phyloP scores from a whole-genome alignment of 2,113 vertebrate species.

The rabbit (Oryctolagus cuniculus) region DNA sequence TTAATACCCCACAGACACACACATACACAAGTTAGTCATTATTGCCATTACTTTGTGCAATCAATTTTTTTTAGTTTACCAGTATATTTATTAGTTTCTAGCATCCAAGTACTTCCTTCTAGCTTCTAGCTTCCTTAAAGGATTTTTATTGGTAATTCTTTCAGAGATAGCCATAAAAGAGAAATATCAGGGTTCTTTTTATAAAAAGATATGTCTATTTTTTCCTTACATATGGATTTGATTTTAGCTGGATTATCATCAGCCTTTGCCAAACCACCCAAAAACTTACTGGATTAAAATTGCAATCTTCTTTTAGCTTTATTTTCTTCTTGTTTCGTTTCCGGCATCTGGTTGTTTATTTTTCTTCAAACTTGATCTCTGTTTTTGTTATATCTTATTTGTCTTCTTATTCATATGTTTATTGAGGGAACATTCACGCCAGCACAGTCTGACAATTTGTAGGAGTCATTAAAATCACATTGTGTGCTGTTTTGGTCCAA shows the following conservation, averaged over 20 bases:
- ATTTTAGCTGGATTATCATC: not conserved
- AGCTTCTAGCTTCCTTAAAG: not conserved
- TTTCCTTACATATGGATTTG: not conserved
- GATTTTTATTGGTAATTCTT: not conserved
- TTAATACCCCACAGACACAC: not conserved
- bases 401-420: not conserved
- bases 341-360: not conserved
- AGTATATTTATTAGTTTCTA: constrained; percentile 19
- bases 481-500: not conserved
- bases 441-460: not conserved
- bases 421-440: not conserved
- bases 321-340: not conserved
- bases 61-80: not conserved
- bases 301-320: not conserved
- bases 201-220: not conserved
- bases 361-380: not conserved
- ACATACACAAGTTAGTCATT: not conserved
- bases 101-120: not conserved
- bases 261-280: not conserved
- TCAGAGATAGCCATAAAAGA: not conserved
- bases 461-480: not conserved
- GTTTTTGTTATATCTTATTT: not conserved
- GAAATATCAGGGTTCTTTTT: not conserved
- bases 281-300: not conserved
- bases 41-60: not conserved